Evolutionary conservation across 2,888 invertebrate genomes (phyloP).

Genomic region (Zele albiditarsus): DNA sequence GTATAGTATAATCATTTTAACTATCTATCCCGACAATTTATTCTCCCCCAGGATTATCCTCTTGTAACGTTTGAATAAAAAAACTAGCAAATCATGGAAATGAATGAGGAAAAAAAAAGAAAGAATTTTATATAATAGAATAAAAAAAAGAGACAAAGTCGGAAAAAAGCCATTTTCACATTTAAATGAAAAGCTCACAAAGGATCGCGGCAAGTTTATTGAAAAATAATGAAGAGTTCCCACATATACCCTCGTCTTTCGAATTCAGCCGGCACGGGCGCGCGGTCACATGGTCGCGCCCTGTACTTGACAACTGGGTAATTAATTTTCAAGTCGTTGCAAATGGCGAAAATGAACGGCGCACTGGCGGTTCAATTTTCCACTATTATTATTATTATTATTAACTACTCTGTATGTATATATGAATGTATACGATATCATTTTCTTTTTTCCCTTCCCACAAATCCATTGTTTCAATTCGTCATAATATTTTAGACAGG

Average conservation of each 20-base stretch:
- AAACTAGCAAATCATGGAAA: not conserved
- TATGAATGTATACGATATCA: not conserved
- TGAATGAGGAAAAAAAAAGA: not conserved
- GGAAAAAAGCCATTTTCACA: conserved; percentile 22
- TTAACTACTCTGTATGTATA: not conserved
- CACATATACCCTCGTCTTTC: conserved; percentile 34
- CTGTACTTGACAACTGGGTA: conserved; percentile 68
- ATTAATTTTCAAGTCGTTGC: conserved; percentile 67
- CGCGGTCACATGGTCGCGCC: conserved; percentile 53
- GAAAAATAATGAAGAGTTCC: conserved; percentile 62
- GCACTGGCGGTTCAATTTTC: conserved; percentile 54
- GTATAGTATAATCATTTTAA: not conserved
- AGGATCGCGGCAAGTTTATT: conserved; percentile 44
- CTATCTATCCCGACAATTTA: not conserved
- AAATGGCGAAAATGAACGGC: conserved; percentile 64
- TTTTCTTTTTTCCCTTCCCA: not conserved
- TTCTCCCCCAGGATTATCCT: conserved; percentile 1
- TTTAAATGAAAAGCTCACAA: conserved; percentile 10
- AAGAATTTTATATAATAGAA: conserved; percentile 14
- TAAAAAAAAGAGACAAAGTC: not conserved
- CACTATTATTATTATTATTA: conserved; percentile 4
- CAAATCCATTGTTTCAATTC: not conserved
- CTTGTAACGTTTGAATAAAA: conserved; percentile 21
- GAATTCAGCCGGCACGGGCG: conserved; percentile 41
- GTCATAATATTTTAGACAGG: not conserved